Conservation (phyloP, 2,888 invertebrate genomes). For the Cheilosia impressa region DNA sequence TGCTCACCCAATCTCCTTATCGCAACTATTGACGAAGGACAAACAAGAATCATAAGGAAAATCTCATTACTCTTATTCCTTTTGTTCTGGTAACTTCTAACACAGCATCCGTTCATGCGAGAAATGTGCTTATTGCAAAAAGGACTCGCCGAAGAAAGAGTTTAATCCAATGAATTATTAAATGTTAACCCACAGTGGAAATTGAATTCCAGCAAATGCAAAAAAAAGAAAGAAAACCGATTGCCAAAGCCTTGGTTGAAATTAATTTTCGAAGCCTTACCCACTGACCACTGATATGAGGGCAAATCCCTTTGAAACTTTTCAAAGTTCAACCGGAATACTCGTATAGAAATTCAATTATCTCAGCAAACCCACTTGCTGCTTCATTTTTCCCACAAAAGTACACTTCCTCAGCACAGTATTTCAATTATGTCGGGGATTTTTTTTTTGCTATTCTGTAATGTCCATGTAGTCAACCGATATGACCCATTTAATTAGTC, state of each 20-base stretch:
- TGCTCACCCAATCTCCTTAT: background rate
- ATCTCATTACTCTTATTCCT: background rate
- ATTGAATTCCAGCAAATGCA: constrained; percentile 10
- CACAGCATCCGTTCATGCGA: background rate
- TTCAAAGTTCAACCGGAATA: constrained; percentile 34
- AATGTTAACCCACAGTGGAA: constrained; percentile 6
- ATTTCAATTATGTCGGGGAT: constrained; percentile 21
- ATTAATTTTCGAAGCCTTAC: constrained; percentile 24
- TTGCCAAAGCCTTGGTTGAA: constrained; percentile 6
- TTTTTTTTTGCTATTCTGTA: constrained; percentile 6
- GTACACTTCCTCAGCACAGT: background rate
- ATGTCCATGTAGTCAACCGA: constrained; percentile 38
- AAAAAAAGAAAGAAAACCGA: background rate
- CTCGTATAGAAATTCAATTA: constrained; percentile 34
- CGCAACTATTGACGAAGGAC: background rate
- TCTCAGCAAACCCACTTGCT: constrained; percentile 2
- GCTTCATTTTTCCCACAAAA: background rate
- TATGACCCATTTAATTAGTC: constrained; percentile 59
- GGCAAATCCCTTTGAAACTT: constrained; percentile 8
- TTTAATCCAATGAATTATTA: constrained; percentile 8
- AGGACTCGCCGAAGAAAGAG: background rate
- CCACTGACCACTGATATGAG: background rate
- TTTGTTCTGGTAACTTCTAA: background rate
- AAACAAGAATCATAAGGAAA: background rate
- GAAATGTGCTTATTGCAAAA: constrained; percentile 17